These are phyloP conservation scores for Callipepla squamata DNA, from an alignment of 2,113 vertebrate genomes.

Conservation along the genomic window DNA sequence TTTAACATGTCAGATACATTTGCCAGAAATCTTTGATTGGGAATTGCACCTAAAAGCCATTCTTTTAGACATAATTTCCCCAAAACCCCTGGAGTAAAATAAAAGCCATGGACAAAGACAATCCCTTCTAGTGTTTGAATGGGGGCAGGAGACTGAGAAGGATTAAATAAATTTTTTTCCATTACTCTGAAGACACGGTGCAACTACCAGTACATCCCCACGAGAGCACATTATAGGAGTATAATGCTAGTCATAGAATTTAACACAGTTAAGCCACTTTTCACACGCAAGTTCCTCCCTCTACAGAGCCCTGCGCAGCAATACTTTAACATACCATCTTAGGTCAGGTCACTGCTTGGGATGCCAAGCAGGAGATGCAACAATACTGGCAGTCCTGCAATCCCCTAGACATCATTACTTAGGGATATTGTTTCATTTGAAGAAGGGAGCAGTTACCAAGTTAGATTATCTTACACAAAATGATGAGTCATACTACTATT, in stretches of 20 bases:
- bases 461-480: neutral
- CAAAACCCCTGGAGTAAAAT: neutral
- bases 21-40: neutral
- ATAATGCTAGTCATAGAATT: neutral
- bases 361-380: neutral
- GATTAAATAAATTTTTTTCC: neutral
- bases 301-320: neutral
- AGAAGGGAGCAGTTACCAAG: neutral
- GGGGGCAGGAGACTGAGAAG: neutral
- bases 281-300: neutral
- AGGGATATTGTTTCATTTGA: neutral
- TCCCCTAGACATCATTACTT: neutral
- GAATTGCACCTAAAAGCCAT: neutral
- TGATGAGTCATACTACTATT: accelerated
- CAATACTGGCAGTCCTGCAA: neutral
- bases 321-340: neutral
- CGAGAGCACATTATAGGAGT: neutral
- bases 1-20: neutral
- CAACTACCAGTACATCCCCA: neutral
- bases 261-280: neutral
- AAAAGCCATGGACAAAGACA: neutral
- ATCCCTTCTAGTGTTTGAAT: neutral
- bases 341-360: neutral
- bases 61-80: neutral
- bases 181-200: neutral